These are phyloP conservation scores for Gallirallus australis DNA, from an alignment of 2,797 vertebrate genomes.

Conservation along the genomic window DNA sequence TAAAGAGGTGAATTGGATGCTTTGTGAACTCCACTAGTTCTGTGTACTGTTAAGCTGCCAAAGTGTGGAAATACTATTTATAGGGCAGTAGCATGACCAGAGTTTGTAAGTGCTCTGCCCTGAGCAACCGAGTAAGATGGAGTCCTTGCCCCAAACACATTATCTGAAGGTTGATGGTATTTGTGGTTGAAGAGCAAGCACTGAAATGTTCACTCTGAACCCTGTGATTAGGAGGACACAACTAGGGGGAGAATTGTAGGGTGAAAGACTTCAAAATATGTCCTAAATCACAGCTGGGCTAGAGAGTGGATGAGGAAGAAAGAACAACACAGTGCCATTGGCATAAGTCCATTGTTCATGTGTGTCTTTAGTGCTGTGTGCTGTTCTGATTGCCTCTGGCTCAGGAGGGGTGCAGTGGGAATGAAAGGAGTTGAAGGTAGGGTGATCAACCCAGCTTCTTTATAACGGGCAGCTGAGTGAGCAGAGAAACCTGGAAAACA, in stretches of 20 bases:
- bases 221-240: neutral
- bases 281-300: neutral
- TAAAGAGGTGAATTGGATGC: neutral
- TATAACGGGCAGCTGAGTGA: neutral
- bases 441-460: neutral
- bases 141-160: neutral
- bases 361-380: neutral
- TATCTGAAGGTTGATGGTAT: neutral
- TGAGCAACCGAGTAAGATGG: neutral
- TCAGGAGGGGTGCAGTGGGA: neutral
- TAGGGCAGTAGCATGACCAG: neutral
- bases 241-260: neutral
- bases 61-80: neutral
- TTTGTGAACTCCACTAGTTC: neutral
- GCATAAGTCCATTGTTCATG: neutral
- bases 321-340: neutral
- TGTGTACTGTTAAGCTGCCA: neutral
- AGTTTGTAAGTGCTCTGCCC: neutral
- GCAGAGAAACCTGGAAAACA: neutral
- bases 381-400: neutral
- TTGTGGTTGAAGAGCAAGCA: neutral
- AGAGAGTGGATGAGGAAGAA: neutral
- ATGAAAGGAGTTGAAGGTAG: neutral
- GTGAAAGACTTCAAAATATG: neutral
- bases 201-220: neutral